Evolutionary conservation across 2,888 invertebrate species (phyloP), one percentile per base, ranked within the genome.

Genomic region (Apamea epomidion): DNA sequence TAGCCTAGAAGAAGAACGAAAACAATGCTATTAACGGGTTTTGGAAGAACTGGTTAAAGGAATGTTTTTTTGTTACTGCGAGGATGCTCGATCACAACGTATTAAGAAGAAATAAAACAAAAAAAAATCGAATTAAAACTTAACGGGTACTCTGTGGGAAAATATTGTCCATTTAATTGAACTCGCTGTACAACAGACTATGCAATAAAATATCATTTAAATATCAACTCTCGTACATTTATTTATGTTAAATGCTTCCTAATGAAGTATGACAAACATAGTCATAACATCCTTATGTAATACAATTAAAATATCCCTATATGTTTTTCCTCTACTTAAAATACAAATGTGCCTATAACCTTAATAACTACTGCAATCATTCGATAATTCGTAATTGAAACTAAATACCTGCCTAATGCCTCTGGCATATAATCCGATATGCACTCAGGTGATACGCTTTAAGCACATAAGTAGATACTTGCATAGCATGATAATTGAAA

Each of bases 401-500:
- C 62, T 67, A 71, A 78, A 76, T 75, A 58, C 70, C 68, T 68
- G 69, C 65, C 60, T 74, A 82, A 76, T 76, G 69, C 69, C 68
- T 51, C 14, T 16, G n/a, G 42, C 42, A 64, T 68, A 67, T 76
- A 87, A 76, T 80, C 76, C 58, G 70, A 77, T 77, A 78, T 74
- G 76, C 78, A 87, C 80, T 80, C 64, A 76, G 67, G 67, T 76
- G 73, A 73, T 86, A 74, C 79, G 77, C 78, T 88, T 67, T 76
- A 75, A 60, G 84, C 81, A 71, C 83, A 45, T 74, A 76, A 76
- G 72, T 70, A 76, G 67, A 54, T 81, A 67, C 77, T 80, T 72
- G 78, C 62, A 67, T 74, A 54, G 80, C 74, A 68, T 70, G 72
- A 84, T 81, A 87, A 87, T 87, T 87, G 84, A 72, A 84, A 84